Evolutionary conservation across 2,113 vertebrate species (phyloP), one percentile per base, ranked within the genome.

Genomic region (Apteryx owenii): DNA sequence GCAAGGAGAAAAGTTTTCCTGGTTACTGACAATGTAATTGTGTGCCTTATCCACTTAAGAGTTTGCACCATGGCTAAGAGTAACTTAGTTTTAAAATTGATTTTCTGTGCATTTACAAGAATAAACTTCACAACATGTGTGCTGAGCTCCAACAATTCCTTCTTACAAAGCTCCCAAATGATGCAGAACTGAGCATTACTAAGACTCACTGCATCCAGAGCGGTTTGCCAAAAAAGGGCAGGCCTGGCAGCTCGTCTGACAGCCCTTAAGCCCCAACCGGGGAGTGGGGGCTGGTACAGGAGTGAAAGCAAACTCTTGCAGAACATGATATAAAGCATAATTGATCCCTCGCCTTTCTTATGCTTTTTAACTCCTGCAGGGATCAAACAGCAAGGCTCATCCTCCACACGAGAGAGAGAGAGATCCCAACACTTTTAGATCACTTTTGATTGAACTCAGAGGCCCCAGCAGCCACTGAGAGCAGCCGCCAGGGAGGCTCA

Each of bases 241-340:
- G n/a, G 31, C 12, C 78, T n/a, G 50, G 56, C 61, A 68, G 18
- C 25, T 70, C 50, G 1, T 38, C 21, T 68, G 25, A 44, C 19
- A 38, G 33, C 38, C 2, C 36, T 29, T 62, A 92, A 5, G 7
- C 12, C 29, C 5, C 21, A 82, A 26, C 18, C 14, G 38, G 54
- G 18, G n/a, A 1, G 0, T 3, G 0, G 1, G 4, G 33, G 46
- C 17, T 72, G 46, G 26, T 36, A 58, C 16, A n/a, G 8, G 10
- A 91, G 9, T 3, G 4, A 71, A 4, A 91, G 53, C 5, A 42
- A 8, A 29, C 11, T 5, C 13, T 65, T 4, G 44, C 42, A 56
- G 91, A 93, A 81, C 2, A 36, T 0, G 4, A 4, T 4, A 42
- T 25, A 66, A 78, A 58, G 28, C 13, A 16, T 7, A 21, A 22